A percentile compares a stretch with the other conserved stretches of the same genome.
Conservation (phyloP, 1,140 invertebrate species). For the honey bee (Apis mellifera) region Amel_HAv3.1 CM009942.2:4899501-4900000, state of each 20-base stretch:
- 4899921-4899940: no score
- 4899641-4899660: constrained; percentile 82
- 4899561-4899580: background rate
- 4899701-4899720: constrained; percentile 61
- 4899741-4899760: constrained; percentile 9
- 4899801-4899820: constrained; percentile 25
- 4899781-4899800: constrained; percentile 37
- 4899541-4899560: no score
- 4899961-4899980: no score
- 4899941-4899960: no score
- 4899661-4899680: constrained; percentile 83
- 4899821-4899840: constrained; percentile 45
- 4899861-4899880: background rate
- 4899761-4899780: background rate
- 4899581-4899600: constrained; percentile 37
- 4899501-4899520: background rate
- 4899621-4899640: constrained; percentile 81
- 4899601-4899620: constrained; percentile 61
- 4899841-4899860: background rate
- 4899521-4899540: background rate
- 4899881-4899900: no score
- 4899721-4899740: constrained; percentile 5
- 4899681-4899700: constrained; percentile 81
- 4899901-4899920: no score
- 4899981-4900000: no score